phyloP scores from a whole-genome alignment of 2,797 vertebrate species.

The Cossypha heuglini region DNA sequence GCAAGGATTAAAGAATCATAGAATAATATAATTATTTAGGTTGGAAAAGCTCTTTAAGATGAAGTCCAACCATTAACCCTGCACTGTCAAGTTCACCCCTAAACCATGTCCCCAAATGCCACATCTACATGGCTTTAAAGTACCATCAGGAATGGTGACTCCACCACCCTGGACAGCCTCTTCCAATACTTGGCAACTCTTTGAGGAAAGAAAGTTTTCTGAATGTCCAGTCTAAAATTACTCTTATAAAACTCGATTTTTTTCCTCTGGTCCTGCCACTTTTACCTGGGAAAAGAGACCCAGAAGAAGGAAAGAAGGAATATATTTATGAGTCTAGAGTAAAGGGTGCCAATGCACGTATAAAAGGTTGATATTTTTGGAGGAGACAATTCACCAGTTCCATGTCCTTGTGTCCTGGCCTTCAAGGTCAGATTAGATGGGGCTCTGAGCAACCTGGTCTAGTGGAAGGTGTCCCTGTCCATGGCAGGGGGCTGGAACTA shows the following conservation, averaged over 20 bases:
- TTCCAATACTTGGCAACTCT: neutral
- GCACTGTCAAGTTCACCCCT: neutral
- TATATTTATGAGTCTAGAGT: neutral
- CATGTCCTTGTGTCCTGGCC: neutral
- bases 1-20: neutral
- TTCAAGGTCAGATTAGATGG: neutral
- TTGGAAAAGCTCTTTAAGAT: neutral
- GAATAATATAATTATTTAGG: neutral
- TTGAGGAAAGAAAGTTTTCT: neutral
- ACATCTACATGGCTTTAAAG: neutral
- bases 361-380: neutral
- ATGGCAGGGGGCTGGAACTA: neutral
- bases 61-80: neutral
- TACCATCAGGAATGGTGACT: neutral
- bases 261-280: neutral
- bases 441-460: neutral
- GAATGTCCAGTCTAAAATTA: neutral
- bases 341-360: neutral
- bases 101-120: neutral
- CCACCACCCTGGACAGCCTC: neutral
- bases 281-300: neutral
- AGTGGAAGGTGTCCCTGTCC: neutral
- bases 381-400: neutral
- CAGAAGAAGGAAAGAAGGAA: neutral
- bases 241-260: neutral